Percentiles rank a stretch among this genome's conserved stretches.
Evolutionary conservation across 1,140 invertebrate species (phyloP).

Genomic region (Leptonema lineaticorne): DNA sequence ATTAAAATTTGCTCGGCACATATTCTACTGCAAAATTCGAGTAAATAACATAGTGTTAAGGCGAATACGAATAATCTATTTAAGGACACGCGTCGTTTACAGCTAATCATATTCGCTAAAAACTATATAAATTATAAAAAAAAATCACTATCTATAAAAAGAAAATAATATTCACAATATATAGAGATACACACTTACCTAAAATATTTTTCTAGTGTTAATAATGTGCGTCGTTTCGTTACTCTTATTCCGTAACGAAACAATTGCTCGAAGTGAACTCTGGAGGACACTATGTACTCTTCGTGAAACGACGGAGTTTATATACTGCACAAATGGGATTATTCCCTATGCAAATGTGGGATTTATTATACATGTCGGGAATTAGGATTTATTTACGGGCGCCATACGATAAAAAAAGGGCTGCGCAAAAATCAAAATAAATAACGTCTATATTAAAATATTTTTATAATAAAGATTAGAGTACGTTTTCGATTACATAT

Average conservation of each 20-base stretch:
- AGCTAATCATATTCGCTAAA: too few relatives aligned
- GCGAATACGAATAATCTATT: constrained; percentile 9
- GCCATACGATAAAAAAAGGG: constrained; percentile 1
- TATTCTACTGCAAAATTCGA: constrained; percentile 11
- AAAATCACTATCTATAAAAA: too few relatives aligned
- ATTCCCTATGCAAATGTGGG: constrained; percentile 22
- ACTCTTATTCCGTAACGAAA: neutral
- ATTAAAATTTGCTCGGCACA: neutral
- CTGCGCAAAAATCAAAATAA: neutral
- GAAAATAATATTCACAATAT: too few relatives aligned
- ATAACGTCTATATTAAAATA: too few relatives aligned
- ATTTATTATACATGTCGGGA: constrained; percentile 23
- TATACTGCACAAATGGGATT: constrained; percentile 19
- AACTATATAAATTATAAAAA: too few relatives aligned
- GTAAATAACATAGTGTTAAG: constrained; percentile 6
- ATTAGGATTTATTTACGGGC: constrained; percentile 27
- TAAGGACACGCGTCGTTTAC: neutral
- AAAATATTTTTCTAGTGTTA: too few relatives aligned
- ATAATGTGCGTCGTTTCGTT: too few relatives aligned
- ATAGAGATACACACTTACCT: too few relatives aligned
- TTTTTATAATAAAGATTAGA: too few relatives aligned
- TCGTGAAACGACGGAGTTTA: neutral
- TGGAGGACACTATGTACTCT: neutral
- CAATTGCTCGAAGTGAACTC: neutral
- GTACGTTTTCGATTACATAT: too few relatives aligned